Evolutionary conservation across 2,888 invertebrate genomes (phyloP), one percentile per base, ranked within the genome.

Genomic region (Epinotia brunnichana): DNA sequence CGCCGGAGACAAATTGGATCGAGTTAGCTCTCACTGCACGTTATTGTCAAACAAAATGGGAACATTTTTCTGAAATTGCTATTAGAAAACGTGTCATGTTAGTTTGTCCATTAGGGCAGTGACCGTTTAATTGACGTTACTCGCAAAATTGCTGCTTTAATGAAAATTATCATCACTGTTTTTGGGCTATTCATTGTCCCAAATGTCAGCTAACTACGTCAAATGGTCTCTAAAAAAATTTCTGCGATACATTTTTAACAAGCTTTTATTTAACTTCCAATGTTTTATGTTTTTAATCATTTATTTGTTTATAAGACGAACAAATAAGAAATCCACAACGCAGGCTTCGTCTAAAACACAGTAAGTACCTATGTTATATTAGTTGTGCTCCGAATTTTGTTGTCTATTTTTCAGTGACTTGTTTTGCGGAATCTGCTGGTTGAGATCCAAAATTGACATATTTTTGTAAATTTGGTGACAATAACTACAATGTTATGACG

Each of bases 1-100:
- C 84, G 87, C 82, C 85, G 82, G 84, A 83, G 86, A 87, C 88
- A 90, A 91, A 91, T 91, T 91, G 90, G 89, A 90, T 90, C 84
- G 84, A 83, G 85, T 85, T 88, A 88, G 86, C 85, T 84, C 85
- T 82, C 84, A 85, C 84, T 82, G 82, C 82, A 82, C 81, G 83
- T 86, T 84, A 82, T 83, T 79, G 79, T 80, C 82, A 84, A 82
- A 84, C 83, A 78, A 81, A 80, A 78, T 39, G 44, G 54, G 56
- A 51, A 72, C 61, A 68, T 62, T 68, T 62, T 68, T 68, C 24
- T 48, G 61, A 68, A 72, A 72, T 68, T 73, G 69, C 63, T 53
- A 69, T 51, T 63, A 73, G 59, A 60, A 41, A 61, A 19, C 21
- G 61, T 35, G 44, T 29, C 29, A 17, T 61, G 67, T 41, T 41